Base-by-base conservation (phyloP, 2,888 invertebrate species). In the Blastobasis lacticolella region DNA sequence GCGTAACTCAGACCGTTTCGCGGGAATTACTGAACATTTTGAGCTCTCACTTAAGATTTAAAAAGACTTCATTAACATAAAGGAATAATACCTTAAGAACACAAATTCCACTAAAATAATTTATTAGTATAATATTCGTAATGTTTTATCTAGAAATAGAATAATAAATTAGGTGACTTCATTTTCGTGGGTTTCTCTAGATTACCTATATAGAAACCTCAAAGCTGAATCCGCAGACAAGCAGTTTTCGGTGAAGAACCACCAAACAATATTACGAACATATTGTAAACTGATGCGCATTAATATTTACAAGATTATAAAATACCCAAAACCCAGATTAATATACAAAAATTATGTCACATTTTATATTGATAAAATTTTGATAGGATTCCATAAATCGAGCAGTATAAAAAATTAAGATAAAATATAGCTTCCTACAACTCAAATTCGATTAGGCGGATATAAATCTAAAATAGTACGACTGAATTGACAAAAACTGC, bases 161-260 rank as follows among this genome's bases (percentile, higher is more conserved):
- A 72, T 83, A 85, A 86, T 85, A 86, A 84, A 85, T 85, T 83
- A 80, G 73, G 77, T 79, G 79, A 84, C 80, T 83, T 82, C 69
- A 73, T 81, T 74, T 69, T 71, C 23, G 73, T 78, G 76, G 74
- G 73, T 76, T 68, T 80, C 82, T 82, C 81, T 82, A 71, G 73
- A 71, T 23, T 23, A 23, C 23, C 23, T 23, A 23, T 23, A 23
- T 23, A 23, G 23, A 23, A 23, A 1, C 23, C 23, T 23, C 3
- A 23, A 23, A 3, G 23, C 23, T 23, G 23, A 23, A 23, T 23
- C 23, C 23, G 23, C 23, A 2, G 23, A 2, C 1, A 23, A 23
- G 3, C 23, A 23, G 23, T 23, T 23, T 23, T 23, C 23, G 23
- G 2, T 23, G 3, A 23, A 23, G 23, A 23, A 23, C 23, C 23